Conservation (phyloP, 2,113 vertebrate species). For the Trematomus loennbergii region DNA sequence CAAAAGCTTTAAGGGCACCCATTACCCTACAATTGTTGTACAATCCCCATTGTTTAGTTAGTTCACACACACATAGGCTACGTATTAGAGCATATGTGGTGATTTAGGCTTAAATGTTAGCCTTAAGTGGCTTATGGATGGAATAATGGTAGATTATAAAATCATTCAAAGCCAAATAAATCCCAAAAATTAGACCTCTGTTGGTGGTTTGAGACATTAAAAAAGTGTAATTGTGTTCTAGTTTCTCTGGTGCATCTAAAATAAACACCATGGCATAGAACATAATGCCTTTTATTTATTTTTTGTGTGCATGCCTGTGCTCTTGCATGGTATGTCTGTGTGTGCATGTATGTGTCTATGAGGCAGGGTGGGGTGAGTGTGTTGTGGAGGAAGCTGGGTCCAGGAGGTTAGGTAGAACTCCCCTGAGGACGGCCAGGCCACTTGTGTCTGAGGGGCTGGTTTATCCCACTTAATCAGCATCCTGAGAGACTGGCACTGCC, state of each 20-base stretch:
- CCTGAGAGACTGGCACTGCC: slow-evolving; percentile 80
- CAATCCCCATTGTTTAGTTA: slow-evolving; percentile 69
- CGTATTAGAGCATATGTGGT: slow-evolving; percentile 68
- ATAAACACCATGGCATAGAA: background rate
- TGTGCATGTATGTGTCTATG: slow-evolving; percentile 6
- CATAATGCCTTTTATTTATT: background rate
- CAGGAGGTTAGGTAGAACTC: slow-evolving; percentile 55
- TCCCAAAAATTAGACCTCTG: background rate
- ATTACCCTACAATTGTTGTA: slow-evolving; percentile 79
- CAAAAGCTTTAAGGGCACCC: slow-evolving; percentile 81
- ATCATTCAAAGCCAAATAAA: background rate
- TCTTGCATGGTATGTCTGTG: slow-evolving; percentile 9
- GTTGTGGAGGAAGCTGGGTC: slow-evolving; percentile 45
- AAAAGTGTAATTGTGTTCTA: background rate
- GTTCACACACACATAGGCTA: slow-evolving; percentile 73
- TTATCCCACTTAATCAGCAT: slow-evolving; percentile 85
- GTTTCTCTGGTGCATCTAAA: background rate
- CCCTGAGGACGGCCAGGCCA: slow-evolving; percentile 66
- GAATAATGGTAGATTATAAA: slow-evolving; percentile 6
- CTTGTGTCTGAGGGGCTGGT: slow-evolving; percentile 76
- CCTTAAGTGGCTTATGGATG: slow-evolving; percentile 6
- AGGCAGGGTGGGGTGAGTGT: slow-evolving; percentile 12
- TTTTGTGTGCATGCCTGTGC: slow-evolving; percentile 1
- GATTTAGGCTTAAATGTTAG: slow-evolving; percentile 37
- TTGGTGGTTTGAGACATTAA: background rate